Conservation (phyloP, 2,888 invertebrate genomes). For the Mesodorylaimus sp. region DNA sequence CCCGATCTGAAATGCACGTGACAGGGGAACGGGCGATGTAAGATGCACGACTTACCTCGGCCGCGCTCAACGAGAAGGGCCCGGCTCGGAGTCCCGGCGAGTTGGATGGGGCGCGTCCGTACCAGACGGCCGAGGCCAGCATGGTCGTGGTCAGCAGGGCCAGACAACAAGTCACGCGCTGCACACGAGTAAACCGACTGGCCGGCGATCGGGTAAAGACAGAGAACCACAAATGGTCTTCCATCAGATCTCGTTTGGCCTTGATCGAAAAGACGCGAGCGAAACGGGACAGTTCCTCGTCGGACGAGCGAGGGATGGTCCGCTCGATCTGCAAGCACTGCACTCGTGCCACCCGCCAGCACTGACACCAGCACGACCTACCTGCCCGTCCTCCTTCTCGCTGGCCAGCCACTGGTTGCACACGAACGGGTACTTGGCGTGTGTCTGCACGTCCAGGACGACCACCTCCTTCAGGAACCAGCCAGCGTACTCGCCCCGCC, state of each 20-base stretch:
- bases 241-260: constrained; percentile 33
- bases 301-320: constrained; percentile 36
- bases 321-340: constrained; percentile 37
- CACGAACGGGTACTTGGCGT: constrained; percentile 24
- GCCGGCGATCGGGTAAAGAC: constrained; percentile 37
- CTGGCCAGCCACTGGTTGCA: constrained; percentile 37
- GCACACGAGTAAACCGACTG: constrained; percentile 36
- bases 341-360: no score
- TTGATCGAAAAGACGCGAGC: constrained; percentile 34
- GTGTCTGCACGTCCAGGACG: constrained; percentile 36
- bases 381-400: constrained; percentile 36
- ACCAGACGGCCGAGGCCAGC: constrained; percentile 40
- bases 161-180: constrained; percentile 37
- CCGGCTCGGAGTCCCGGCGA: no score
- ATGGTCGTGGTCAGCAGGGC: constrained; percentile 37
- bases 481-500: constrained; percentile 32
- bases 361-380: no score
- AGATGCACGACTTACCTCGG: no score
- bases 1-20: constrained; percentile 32
- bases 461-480: constrained; percentile 37
- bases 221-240: constrained; percentile 40
- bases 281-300: constrained; percentile 35
- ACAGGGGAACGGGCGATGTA: no score
- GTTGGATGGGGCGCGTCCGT: no score
- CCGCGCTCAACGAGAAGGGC: no score